A percentile compares a stretch with the other conserved stretches of the same genome.
Conservation (phyloP, 2,888 invertebrate species). For the Mythimna vitellina region DNA sequence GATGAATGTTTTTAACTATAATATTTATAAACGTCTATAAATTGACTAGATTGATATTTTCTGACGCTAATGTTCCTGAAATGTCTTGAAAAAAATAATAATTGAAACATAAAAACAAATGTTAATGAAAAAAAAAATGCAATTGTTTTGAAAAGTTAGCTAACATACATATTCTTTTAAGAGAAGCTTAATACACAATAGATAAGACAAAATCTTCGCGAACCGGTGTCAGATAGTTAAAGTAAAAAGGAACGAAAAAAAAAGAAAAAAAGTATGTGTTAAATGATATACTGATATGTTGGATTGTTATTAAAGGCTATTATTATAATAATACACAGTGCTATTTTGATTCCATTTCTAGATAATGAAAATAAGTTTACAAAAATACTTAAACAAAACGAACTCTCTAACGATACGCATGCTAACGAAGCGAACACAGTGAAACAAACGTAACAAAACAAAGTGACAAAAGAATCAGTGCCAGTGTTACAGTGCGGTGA, state of each 20-base stretch:
- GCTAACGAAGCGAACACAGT: conserved; percentile 56
- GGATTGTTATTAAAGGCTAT: too few relatives aligned
- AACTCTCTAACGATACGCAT: conserved; percentile 54
- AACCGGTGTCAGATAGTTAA: too few relatives aligned
- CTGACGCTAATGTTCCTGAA: background rate
- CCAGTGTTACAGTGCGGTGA: conserved; percentile 64
- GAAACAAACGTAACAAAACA: conserved; percentile 26
- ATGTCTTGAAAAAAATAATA: background rate
- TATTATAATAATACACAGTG: background rate
- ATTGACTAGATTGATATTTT: conserved; percentile 19
- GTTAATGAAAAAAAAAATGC: too few relatives aligned
- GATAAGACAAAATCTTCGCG: too few relatives aligned
- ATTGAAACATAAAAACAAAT: too few relatives aligned
- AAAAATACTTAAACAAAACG: conserved; percentile 57
- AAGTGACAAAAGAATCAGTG: conserved; percentile 55
- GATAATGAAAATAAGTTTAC: conserved; percentile 50
- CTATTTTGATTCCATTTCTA: background rate
- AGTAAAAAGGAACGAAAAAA: too few relatives aligned
- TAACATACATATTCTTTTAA: background rate
- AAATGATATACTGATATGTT: too few relatives aligned
- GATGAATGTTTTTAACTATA: background rate
- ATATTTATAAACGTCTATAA: conserved; percentile 27
- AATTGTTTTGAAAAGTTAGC: too few relatives aligned
- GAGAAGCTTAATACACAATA: background rate
- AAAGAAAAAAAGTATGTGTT: too few relatives aligned